Base-by-base conservation (phyloP, 1,140 invertebrate species). In the Drosophila novamexicana region DNA sequence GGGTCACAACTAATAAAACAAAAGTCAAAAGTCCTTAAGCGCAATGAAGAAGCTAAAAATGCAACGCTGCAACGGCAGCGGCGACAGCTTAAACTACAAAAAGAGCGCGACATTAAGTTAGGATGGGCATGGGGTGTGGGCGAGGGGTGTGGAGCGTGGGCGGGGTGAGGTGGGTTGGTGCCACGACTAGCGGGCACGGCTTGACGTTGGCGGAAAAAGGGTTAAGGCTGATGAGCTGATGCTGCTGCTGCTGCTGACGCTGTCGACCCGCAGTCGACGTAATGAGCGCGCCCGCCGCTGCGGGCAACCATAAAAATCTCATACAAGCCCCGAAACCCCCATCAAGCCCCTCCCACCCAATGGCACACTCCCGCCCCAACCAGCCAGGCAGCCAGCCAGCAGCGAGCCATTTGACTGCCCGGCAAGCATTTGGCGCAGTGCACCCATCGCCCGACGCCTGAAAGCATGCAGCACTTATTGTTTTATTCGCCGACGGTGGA, bases 21-120 rank as follows among this genome's bases (percentile, higher is more conserved):
- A 90, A 90, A 90, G 86, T 90, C 82, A 90, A 90, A 90, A 90
- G 88, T 90, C 88, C 88, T 90, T 90, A 90, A 90, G 88, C 88
- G 86, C 83, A 88, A 88, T 88, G 83, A 88, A 88, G 83, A 88
- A 88, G 83, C 83, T 88, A 88, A 88, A 88, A 88, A 88, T 88
- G 83, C 83, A 88, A 88, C 83, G 83, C 82, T 53, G 70, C 70
- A 73, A 16, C 36, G 10, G n/a, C 57, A 62, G 34, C 10, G 9
- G 40, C 59, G 67, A 47, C 75, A 81, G 82, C 83, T 88, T 79
- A 86, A 88, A 82, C 79, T 86, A 88, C 75, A 88, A 88, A 72
- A 86, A 73, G 59, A 74, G 73, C 45, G 61, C 39, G 39, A 64
- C 37, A 66, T 18, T 45, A 67, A 67, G 70, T 57, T 29, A 44